Base-by-base conservation (phyloP, 2,113 vertebrate species). In the Maccullochella peelii region DNA sequence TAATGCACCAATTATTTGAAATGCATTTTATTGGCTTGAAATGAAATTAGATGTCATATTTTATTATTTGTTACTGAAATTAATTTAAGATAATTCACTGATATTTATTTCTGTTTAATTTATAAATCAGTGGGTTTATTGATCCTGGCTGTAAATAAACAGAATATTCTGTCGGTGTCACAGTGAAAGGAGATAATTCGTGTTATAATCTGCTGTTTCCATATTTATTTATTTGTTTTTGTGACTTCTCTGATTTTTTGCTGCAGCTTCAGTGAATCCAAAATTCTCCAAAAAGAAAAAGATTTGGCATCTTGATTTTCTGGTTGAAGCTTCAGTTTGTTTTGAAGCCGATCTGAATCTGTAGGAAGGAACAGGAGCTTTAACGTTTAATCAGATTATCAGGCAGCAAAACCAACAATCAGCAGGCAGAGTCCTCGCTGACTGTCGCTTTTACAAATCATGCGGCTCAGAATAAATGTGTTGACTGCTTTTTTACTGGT, bases 301-400 rank as follows among this genome's bases (percentile, higher is more conserved):
- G 3, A 49, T 68, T 62, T 69, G 70, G 30, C 42, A 18, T 59
- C 18, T 66, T 47, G 52, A 82, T 86, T 75, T 79, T 62, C 21
- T 73, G 73, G 8, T 36, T 10, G 33, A 3, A 52, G 82, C 65
- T 65, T 33, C 33, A 33, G 33, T 33, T 33, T 33, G 33, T 33
- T 79, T 59, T 44, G 33, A 63, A 50, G 79, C 55, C 44, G 38
- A 57, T 15, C 0, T 74, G n/a, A 78, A 70, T 20, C 61, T 27
- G 62, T 62, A 82, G 61, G 20, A 78, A 52, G 6, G 18, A 69
- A 62, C 66, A 73, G 2, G 2, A 77, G 77, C 65, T 79, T 81
- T 71, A 77, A 68, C 5, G 6, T 83, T 12, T 87, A 83, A 84
- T 86, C 84, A 65, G 80, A 84, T 89, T 84, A 77, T 84, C 80